Conservation (phyloP, 2,797 vertebrate genomes). For the Acanthurus leucopareius region DNA sequence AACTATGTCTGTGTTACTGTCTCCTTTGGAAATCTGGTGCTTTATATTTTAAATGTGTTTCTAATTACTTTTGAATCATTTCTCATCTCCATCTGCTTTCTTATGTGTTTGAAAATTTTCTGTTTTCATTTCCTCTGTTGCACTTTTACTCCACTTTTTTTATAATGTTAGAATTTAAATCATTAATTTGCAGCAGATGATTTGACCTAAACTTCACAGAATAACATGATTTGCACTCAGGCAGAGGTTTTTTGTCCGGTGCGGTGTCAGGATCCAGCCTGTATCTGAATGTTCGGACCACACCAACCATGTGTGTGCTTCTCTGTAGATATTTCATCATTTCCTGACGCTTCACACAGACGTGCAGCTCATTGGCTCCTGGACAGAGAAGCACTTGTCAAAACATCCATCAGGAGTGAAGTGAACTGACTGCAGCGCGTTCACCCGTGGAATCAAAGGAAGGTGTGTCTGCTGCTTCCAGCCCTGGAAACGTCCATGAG, state of each 20-base stretch:
- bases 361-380: conserved; percentile 56
- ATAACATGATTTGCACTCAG: too few species aligned
- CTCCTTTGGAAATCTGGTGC: not conserved
- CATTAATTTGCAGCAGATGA: not conserved
- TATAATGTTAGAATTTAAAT: not conserved
- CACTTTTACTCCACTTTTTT: too few species aligned
- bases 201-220: not conserved
- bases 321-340: conserved; percentile 46
- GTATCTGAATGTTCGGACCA: conserved; percentile 27
- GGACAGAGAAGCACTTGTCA: conserved; percentile 68
- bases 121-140: not conserved
- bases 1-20: not conserved
- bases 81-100: not conserved
- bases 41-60: not conserved
- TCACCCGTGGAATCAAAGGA: conserved; percentile 72
- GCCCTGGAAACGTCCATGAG: conserved; percentile 63
- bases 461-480: conserved; percentile 77
- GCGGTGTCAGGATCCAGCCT: not conserved
- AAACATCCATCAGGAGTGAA: conserved; percentile 70
- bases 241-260: not conserved
- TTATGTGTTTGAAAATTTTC: not conserved
- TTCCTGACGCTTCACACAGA: conserved; percentile 60
- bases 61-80: not conserved
- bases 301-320: conserved; percentile 11
- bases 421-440: conserved; percentile 48